Conservation (phyloP, 1,140 invertebrate genomes). For the Cyclargus thomasi region DNA sequence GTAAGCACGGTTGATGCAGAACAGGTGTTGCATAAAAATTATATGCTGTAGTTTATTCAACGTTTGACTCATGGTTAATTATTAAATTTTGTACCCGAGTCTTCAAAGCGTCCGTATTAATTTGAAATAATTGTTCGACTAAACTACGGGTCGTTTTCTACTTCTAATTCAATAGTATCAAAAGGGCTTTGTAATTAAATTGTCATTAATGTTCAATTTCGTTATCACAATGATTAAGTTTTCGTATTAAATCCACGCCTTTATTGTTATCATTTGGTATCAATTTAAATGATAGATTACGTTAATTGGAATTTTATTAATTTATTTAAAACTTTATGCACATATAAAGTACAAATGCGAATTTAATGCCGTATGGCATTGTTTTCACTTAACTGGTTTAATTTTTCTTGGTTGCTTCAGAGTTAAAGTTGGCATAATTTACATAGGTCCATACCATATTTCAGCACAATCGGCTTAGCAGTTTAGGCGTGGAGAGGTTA, state of each 20-base stretch:
- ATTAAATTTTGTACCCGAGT: not conserved
- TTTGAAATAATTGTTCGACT: not conserved
- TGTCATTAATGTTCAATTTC: conserved; percentile 2
- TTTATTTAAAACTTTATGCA: too few relatives aligned
- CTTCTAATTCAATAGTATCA: not conserved
- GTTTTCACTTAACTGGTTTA: too few relatives aligned
- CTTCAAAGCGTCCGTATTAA: not conserved
- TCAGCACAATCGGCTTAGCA: too few relatives aligned
- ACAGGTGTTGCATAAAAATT: conserved; percentile 32
- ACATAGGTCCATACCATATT: too few relatives aligned
- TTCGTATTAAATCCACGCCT: not conserved
- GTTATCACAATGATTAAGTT: conserved; percentile 2
- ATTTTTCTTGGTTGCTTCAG: too few relatives aligned
- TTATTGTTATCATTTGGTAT: not conserved
- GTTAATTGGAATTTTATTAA: not conserved
- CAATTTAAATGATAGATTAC: not conserved
- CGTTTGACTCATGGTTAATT: conserved; percentile 3
- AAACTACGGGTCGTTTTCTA: not conserved
- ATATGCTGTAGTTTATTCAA: not conserved
- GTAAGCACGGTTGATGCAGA: conserved; percentile 39
- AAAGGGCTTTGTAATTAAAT: conserved; percentile 9
- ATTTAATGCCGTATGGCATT: too few relatives aligned
- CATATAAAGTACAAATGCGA: too few relatives aligned
- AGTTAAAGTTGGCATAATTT: too few relatives aligned
- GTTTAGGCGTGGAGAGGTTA: too few relatives aligned